phyloP scores from a whole-genome alignment of 92 coral and sea anemone genomes.

The Phenganax stokvisi region DNA sequence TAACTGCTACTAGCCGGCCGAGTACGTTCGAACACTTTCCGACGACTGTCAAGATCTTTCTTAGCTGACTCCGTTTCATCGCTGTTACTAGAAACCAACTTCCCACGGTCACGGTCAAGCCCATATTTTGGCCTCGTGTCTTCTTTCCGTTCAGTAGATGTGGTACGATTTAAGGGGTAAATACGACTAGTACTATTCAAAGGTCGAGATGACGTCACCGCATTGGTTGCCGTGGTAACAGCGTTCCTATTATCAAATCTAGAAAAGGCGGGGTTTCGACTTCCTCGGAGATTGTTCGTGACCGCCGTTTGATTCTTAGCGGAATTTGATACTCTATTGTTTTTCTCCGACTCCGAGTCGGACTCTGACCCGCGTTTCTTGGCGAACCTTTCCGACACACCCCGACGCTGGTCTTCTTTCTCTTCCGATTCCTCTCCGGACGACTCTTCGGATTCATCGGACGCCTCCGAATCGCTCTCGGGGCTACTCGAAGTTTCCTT shows the following conservation, averaged over 20 bases:
- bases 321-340: conserved; percentile 50
- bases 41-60: conserved; percentile 30
- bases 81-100: background rate
- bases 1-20: conserved; percentile 21
- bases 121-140: conserved; percentile 11
- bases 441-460: conserved; percentile 54
- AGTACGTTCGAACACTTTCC: conserved; percentile 25
- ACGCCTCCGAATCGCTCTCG: conserved; percentile 69
- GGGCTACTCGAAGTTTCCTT: conserved; percentile 55
- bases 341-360: conserved; percentile 61
- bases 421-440: conserved; percentile 58
- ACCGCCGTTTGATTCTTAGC: conserved; percentile 46
- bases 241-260: conserved; percentile 54
- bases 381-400: conserved; percentile 61
- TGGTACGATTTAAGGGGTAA: background rate
- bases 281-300: conserved; percentile 45
- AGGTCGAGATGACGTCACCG: conserved; percentile 57
- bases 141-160: conserved; percentile 23
- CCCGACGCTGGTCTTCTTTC: conserved; percentile 68
- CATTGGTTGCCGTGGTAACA: conserved; percentile 49
- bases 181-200: conserved; percentile 46
- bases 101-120: background rate
- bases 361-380: conserved; percentile 64
- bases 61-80: conserved; percentile 19
- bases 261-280: conserved; percentile 52